Evolutionary conservation across 2,888 invertebrate genomes (phyloP).

Genomic region (Noctuana brunneofusca): DNA sequence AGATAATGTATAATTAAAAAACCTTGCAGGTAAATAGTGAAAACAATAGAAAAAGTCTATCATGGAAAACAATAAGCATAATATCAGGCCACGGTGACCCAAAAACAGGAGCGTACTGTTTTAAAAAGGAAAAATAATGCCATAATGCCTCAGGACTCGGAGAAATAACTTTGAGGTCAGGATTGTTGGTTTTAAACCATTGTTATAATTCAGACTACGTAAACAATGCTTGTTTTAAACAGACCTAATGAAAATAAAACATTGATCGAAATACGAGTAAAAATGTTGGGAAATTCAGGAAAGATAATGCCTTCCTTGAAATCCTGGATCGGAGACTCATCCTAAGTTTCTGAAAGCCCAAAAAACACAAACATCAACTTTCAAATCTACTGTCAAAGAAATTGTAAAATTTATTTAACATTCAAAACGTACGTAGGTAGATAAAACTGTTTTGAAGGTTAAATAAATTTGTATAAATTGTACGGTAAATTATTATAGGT

Average conservation of each 20-base stretch:
- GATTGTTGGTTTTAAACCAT: conserved; percentile 12
- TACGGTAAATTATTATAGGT: background rate
- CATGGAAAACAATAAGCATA: conserved; percentile 18
- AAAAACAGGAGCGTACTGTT: conserved; percentile 14
- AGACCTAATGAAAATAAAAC: conserved; percentile 1
- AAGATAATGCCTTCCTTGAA: no score
- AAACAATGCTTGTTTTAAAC: conserved; percentile 14
- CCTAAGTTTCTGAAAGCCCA: no score
- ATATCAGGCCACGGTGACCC: conserved; percentile 26
- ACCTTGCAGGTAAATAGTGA: background rate
- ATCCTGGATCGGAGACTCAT: no score
- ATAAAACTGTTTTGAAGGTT: background rate
- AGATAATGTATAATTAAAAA: background rate
- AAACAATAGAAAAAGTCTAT: conserved; percentile 2
- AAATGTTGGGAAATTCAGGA: no score
- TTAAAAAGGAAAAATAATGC: conserved; percentile 18
- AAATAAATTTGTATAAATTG: background rate
- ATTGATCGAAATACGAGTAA: background rate
- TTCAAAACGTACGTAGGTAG: no score
- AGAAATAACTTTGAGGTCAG: conserved; percentile 12
- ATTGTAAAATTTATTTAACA: no score
- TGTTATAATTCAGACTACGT: conserved; percentile 15
- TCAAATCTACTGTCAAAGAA: no score
- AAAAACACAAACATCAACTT: no score
- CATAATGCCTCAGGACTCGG: conserved; percentile 12